Base-by-base conservation (phyloP, 2,797 vertebrate genomes). In the Danio albolineatus region DNA sequence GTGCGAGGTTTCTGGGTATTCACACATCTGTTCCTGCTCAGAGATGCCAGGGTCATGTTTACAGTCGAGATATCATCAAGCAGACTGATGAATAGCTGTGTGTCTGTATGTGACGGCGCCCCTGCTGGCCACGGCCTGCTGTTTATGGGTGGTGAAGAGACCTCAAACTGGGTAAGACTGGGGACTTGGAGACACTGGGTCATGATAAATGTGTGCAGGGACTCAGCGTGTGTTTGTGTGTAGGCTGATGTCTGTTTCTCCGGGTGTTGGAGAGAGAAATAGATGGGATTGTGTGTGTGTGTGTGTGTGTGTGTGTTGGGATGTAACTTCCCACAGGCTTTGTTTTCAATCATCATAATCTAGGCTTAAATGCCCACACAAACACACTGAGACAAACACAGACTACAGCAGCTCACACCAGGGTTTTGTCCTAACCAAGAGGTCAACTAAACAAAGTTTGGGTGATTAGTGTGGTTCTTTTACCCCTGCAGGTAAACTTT, bases 161-260 rank as follows among this genome's bases (percentile, higher is more conserved):
- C 41, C 41, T 72, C 73, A 65, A 49, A 38, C 82, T 56, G 54
- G 70, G 77, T 79, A 83, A 87, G 85, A 57, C 65, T 81, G 69
- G 86, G 85, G 82, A 73, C 72, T 60, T 86, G 77, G 72, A 89
- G 85, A 87, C 79, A 43, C 84, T 73, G 79, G 70, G 71, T 85
- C 78, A 72, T 89, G 88, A 91, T 90, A 83, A 87, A 90, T 91
- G 86, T 80, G 74, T 84, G 78, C 82, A 59, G 59, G 84, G 85
- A 86, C 84, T 81, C 83, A 85, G 84, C 84, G 41, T 69, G 13
- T 43, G 43, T 39, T 60, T 44, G n/a, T 77, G 75, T 78, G 76
- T 78, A 19, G 46, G 65, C 72, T 38, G 76, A 85, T 88, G 83
- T 89, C 82, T 87, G 84, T 87, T 80, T 81, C 59, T 79, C 83